Base-by-base conservation (phyloP, 2,888 invertebrate genomes). In the Synergus japonicus region DNA sequence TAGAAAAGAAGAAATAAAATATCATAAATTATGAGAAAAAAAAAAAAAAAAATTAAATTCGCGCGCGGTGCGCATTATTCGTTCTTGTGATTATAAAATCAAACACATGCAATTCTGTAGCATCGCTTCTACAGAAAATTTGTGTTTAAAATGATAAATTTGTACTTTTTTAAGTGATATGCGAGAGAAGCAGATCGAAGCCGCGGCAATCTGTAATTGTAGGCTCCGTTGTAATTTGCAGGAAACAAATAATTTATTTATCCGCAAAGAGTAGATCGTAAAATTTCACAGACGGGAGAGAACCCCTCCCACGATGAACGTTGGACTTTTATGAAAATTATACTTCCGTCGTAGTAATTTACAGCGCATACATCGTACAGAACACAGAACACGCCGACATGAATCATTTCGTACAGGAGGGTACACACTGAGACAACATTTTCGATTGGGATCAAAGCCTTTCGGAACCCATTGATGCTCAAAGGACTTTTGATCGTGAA, bases 321-420 rank as follows among this genome's bases (percentile, higher is more conserved):
- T 13, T 15, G 44, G 69, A 69, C 69, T 69, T 69, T 49, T 69
- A 69, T 67, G 44, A 69, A 69, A 69, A 69, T 69, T 69, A 69
- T 69, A 69, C 69, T 69, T 46, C 46, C 49, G 69, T 69, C 22
- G 66, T 12, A 10, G 69, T 69, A 69, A 69, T 69, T 69, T 69
- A 69, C 69, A 69, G 69, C 46, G 46, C 29, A 13, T 46, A 60
- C 18, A n/a, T 54, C 54, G 54, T 54, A 54, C 8, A 54, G 54
- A 67, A 65, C 37, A 7, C 18, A 13, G 44, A 65, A 65, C 69
- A 49, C 46, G 46, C 46, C 22, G 46, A 15, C 46, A 69, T 69
- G 46, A 69, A 69, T 69, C 69, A 69, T 49, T 69, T 69, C 15
- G 69, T 69, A 22, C 13, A 13, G n/a, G 46, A 7, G 46, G 12